Percentiles rank a stretch among this genome's conserved stretches.
These are phyloP conservation scores for Sylvicapra grimmia DNA, from an alignment of 2,113 vertebrate genomes.

Conservation along the genomic window DNA sequence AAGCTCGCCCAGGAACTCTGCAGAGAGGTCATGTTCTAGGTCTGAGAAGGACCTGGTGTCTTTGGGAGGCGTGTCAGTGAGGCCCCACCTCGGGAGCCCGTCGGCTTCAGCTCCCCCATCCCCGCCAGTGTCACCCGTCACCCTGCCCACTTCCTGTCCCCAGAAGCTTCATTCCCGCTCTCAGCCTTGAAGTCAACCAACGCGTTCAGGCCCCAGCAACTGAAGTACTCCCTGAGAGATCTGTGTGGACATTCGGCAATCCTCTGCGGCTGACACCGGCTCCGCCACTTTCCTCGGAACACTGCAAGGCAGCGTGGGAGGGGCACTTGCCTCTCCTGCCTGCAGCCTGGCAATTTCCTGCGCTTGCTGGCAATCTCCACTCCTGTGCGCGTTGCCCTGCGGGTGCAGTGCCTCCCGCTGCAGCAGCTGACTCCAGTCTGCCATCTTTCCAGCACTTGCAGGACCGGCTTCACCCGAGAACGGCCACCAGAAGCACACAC, in stretches of 20 bases:
- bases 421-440: background rate
- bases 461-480: background rate
- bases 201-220: background rate
- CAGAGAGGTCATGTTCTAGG: background rate
- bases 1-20: background rate
- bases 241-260: rapidly evolving
- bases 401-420: background rate
- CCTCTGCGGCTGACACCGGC: background rate
- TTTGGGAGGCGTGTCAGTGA: background rate
- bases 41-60: background rate
- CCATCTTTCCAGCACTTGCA: rapidly evolving
- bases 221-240: background rate
- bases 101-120: no score
- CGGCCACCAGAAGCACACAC: background rate
- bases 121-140: rapidly evolving
- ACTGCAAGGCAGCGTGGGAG: background rate
- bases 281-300: no score
- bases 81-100: background rate
- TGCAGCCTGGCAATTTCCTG: background rate
- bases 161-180: background rate
- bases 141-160: background rate
- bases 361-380: background rate
- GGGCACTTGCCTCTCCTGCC: background rate
- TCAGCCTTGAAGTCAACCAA: background rate
- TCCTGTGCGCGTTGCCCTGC: background rate